Percentiles rank a stretch among this genome's conserved stretches.
Evolutionary conservation across 2,888 invertebrate species (phyloP).

Genomic region (Smittia sp.): DNA sequence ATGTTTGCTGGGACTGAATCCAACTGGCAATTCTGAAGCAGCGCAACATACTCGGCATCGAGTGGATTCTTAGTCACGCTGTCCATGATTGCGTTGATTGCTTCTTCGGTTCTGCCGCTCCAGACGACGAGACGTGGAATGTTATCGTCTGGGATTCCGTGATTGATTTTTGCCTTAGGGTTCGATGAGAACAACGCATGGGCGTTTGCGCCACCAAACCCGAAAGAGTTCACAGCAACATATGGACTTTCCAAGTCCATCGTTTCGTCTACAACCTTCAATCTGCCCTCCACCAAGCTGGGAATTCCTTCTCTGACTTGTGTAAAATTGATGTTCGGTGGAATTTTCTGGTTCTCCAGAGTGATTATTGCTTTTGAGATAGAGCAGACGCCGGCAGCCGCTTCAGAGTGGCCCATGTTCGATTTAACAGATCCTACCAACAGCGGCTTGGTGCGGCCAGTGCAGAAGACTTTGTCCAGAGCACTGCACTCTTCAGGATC

Average conservation of each 20-base stretch:
- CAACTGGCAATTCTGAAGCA: constrained; percentile 61
- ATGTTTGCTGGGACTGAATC: constrained; percentile 64
- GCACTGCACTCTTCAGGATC: constrained; percentile 67
- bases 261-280: constrained; percentile 60
- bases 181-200: constrained; percentile 48
- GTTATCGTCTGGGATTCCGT: constrained; percentile 62
- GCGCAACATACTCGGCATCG: constrained; percentile 61
- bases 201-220: constrained; percentile 88
- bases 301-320: constrained; percentile 57
- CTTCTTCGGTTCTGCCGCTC: constrained; percentile 78
- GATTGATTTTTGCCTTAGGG: constrained; percentile 53
- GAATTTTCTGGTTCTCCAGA: constrained; percentile 65
- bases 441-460: constrained; percentile 58
- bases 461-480: constrained; percentile 60
- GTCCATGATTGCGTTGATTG: constrained; percentile 64
- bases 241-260: constrained; percentile 55
- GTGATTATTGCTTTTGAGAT: constrained; percentile 62
- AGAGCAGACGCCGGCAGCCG: constrained; percentile 57
- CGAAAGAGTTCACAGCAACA: constrained; percentile 85
- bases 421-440: constrained; percentile 58
- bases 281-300: constrained; percentile 56
- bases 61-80: constrained; percentile 61
- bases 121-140: constrained; percentile 70
- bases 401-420: constrained; percentile 55
- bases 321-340: constrained; percentile 69